A percentile compares a stretch with the other conserved stretches of the same genome.
These are phyloP conservation scores for Aphelocoma californica DNA, from an alignment of 2,797 vertebrate species.

Conservation along the genomic window DNA sequence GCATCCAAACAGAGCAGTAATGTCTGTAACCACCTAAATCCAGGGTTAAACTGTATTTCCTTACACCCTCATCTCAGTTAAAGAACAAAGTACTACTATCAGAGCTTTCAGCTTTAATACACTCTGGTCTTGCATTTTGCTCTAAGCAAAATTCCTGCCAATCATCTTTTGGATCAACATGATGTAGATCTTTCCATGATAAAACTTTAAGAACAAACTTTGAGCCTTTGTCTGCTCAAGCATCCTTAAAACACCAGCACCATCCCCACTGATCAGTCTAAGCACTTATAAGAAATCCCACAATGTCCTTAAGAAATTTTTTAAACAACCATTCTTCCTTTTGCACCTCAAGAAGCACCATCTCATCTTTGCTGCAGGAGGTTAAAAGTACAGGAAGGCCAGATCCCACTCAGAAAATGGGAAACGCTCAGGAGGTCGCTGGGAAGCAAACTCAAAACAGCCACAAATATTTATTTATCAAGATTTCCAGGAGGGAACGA, in stretches of 20 bases:
- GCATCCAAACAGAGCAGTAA: not conserved
- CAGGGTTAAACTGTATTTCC: not conserved
- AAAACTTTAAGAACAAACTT: not conserved
- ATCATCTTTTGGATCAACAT: not conserved
- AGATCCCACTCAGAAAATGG: not conserved
- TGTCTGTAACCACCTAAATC: not conserved
- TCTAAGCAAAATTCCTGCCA: not conserved
- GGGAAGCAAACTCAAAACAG: not conserved
- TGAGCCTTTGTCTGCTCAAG: not conserved
- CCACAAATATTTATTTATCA: not conserved
- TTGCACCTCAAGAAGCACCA: not conserved
- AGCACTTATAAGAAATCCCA: not conserved
- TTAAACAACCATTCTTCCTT: not conserved
- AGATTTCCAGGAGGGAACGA: not conserved
- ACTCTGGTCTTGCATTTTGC: not conserved
- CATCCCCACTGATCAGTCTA: not conserved
- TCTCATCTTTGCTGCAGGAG: not conserved
- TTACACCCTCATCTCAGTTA: not conserved
- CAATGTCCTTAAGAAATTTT: not conserved
- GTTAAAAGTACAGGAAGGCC: not conserved
- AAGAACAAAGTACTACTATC: not conserved
- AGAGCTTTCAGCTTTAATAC: not conserved
- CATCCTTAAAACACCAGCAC: not conserved
- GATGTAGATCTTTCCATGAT: not conserved
- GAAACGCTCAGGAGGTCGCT: rapidly evolving